Conservation (phyloP, 2,888 invertebrate species). For the Morinoia aosen region DNA sequence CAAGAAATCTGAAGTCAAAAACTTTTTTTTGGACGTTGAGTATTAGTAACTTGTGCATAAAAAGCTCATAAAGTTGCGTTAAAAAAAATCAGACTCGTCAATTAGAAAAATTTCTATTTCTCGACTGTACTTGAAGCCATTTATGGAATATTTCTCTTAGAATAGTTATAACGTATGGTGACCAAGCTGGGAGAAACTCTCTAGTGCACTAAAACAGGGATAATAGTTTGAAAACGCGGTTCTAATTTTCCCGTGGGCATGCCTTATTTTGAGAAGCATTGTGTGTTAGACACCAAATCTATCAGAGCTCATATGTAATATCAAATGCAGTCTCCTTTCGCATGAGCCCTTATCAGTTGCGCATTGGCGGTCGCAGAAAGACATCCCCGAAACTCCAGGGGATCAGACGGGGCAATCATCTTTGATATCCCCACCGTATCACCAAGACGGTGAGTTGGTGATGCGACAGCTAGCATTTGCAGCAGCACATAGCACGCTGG, state of each 20-base stretch:
- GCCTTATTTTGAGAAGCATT: neutral
- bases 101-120: too few relatives aligned
- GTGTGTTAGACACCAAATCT: neutral
- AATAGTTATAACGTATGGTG: neutral
- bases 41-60: neutral
- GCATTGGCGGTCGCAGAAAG: neutral
- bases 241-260: neutral
- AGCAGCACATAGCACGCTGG: conserved; percentile 12
- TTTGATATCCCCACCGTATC: conserved; percentile 10
- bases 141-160: too few relatives aligned
- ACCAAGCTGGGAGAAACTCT: neutral
- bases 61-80: neutral
- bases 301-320: neutral
- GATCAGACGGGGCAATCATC: neutral
- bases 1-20: neutral
- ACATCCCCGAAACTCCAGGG: conserved; percentile 2
- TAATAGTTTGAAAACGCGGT: neutral
- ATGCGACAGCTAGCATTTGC: conserved; percentile 10
- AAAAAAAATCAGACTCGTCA: too few relatives aligned
- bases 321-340: neutral
- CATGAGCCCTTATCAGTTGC: neutral
- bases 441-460: conserved; percentile 3
- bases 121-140: too few relatives aligned
- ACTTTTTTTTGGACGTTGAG: neutral
- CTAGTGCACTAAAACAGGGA: neutral